phyloP scores from a whole-genome alignment of 2,888 invertebrate genomes.

The Leucoma salicis region DNA sequence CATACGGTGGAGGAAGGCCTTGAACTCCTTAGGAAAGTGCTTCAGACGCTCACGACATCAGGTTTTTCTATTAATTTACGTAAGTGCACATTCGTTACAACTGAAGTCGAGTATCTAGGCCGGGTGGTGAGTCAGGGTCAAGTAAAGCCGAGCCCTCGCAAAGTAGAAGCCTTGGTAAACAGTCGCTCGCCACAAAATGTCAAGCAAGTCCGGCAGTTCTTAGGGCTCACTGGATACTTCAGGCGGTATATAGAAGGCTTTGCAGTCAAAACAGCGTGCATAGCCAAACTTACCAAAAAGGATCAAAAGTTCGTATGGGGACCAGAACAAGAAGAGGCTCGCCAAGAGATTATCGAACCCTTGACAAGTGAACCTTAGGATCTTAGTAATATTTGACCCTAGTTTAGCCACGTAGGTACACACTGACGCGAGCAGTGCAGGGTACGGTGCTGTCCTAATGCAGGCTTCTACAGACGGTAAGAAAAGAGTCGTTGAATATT shows the following conservation, averaged over 20 bases:
- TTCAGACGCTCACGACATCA: neutral
- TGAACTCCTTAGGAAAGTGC: neutral
- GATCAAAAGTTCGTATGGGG: conserved; percentile 5
- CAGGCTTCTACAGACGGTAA: conserved; percentile 10
- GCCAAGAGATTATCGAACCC: neutral
- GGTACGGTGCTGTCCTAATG: conserved; percentile 15
- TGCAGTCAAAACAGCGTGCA: conserved; percentile 7
- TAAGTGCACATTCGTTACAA: neutral
- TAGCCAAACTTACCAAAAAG: conserved; percentile 10
- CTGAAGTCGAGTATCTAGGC: conserved; percentile 1
- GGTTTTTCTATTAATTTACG: neutral
- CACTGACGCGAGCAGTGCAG: conserved; percentile 8
- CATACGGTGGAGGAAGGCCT: neutral
- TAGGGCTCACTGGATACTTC: conserved; percentile 30
- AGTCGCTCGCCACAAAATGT: neutral
- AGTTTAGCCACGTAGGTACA: conserved; percentile 9
- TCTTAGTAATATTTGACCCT: conserved; percentile 18
- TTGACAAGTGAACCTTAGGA: conserved; percentile 16
- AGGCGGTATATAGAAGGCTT: conserved; percentile 19
- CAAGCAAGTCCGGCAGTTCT: conserved; percentile 18
- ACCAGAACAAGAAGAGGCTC: neutral
- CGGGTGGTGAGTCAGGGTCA: neutral
- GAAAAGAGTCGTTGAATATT: conserved; percentile 21
- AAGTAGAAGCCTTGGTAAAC: neutral
- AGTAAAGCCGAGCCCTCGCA: neutral